A percentile compares a stretch with the other conserved stretches of the same genome.
phyloP scores from a whole-genome alignment of 2,888 invertebrate genomes.

The Melitaea athalia region DNA sequence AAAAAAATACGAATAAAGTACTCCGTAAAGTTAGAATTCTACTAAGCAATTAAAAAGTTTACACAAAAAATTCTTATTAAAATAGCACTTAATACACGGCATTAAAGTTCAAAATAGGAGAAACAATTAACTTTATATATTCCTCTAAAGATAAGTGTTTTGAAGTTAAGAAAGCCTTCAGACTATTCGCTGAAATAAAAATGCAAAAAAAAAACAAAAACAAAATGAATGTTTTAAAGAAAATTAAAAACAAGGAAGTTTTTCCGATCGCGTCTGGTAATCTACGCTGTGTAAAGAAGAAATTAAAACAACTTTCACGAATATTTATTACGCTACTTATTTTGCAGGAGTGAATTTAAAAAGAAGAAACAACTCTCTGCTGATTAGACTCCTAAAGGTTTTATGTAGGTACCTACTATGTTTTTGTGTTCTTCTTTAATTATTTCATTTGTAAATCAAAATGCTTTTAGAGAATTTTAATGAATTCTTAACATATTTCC shows the following conservation, averaged over 20 bases:
- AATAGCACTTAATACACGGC: constrained; percentile 56
- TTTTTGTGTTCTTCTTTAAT: constrained; percentile 18
- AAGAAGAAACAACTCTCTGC: constrained; percentile 30
- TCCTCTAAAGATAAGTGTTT: constrained; percentile 67
- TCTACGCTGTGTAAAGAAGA: constrained; percentile 79
- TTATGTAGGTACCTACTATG: constrained; percentile 28
- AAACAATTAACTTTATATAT: constrained; percentile 53
- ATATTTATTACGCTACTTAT: constrained; percentile 80
- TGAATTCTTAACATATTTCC: constrained; percentile 22
- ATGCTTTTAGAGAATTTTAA: constrained; percentile 1
- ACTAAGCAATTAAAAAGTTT: constrained; percentile 71
- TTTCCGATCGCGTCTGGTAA: constrained; percentile 76
- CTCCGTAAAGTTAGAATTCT: constrained; percentile 58
- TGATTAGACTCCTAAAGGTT: constrained; percentile 36
- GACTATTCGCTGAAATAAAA: constrained; percentile 77
- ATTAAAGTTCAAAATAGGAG: constrained; percentile 61
- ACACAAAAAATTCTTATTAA: constrained; percentile 56
- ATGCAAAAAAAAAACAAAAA: constrained; percentile 53
- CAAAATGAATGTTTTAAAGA: constrained; percentile 78
- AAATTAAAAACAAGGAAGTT: constrained; percentile 82
- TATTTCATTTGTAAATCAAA: constrained; percentile 10
- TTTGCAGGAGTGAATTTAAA: constrained; percentile 64
- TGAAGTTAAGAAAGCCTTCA: constrained; percentile 75
- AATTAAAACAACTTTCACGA: constrained; percentile 81
- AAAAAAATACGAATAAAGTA: constrained; percentile 51